Percentiles rank a stretch among this genome's conserved stretches.
Evolutionary conservation across 2,888 invertebrate genomes (phyloP).

Genomic region (Platypus cylindrus): DNA sequence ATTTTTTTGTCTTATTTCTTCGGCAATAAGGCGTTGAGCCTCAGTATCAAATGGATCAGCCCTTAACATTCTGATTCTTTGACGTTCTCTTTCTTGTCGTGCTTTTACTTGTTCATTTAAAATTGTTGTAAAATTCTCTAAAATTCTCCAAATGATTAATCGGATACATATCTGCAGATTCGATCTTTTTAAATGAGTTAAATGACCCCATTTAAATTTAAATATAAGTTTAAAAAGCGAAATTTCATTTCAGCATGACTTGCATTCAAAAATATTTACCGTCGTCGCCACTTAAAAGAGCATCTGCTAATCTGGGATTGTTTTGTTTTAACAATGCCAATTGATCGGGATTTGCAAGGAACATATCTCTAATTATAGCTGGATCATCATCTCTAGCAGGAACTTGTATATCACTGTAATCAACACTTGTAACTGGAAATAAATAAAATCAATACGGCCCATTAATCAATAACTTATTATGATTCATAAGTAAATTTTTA

Average conservation of each 20-base stretch:
- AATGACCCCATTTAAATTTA: background rate
- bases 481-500: background rate
- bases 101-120: conserved; percentile 72
- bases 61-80: conserved; percentile 74
- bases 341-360: conserved; percentile 81
- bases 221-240: background rate
- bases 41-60: conserved; percentile 94
- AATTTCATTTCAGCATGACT: background rate
- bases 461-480: background rate
- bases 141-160: too few species aligned
- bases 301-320: conserved; percentile 85
- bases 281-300: conserved; percentile 71
- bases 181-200: background rate
- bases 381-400: conserved; percentile 71
- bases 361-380: conserved; percentile 71
- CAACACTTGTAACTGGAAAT: conserved; percentile 40
- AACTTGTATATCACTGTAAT: conserved; percentile 78
- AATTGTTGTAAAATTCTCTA: conserved; percentile 67
- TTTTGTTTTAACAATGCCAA: conserved; percentile 82
- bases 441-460: background rate
- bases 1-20: conserved; percentile 90
- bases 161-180: too few species aligned
- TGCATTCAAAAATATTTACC: conserved; percentile 36
- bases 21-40: conserved; percentile 88
- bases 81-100: conserved; percentile 69